Evolutionary conservation across 2,113 vertebrate species (phyloP), one percentile per base, ranked within the genome.

Genomic region (Albula glossodonta): DNA sequence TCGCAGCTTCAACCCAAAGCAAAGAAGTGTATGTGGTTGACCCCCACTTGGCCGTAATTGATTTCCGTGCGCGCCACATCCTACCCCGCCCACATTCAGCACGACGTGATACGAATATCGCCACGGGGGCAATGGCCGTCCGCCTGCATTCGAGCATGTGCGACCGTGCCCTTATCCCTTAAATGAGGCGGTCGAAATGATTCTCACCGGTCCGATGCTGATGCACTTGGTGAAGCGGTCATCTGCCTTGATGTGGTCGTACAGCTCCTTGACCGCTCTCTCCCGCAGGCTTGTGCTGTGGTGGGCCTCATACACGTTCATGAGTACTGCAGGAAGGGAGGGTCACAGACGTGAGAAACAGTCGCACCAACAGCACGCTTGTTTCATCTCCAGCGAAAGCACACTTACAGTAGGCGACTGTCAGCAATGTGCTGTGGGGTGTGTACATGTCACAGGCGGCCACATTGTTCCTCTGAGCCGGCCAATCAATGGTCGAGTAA

Each of bases 221-320:
- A 99, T 96, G 85, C 95, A 96, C 84, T 98, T 98, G 22, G 97
- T 97, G 94, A 99, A 99, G 81, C 93, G 92, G 89, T 99, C 98
- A 0, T 99, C 98, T 0, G 97, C 98, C 48, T 87, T 87, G 81
- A 99, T 96, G 92, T 99, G 98, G 51, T 98, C 94, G 0, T 97
- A 99, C 4, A 99, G 92, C 82, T 95, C 95, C 22, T 88, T 85
- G 19, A 96, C 0, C 0, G 97, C 97, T 86, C 86, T 87, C 49
- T 91, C 92, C 87, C 98, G 95, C 87, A 99, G 91, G 0, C 63
- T 51, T 3, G 88, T 51, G 84, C 94, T 97, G 89, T 99, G 97
- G 90, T 97, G 93, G 41, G 95, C 93, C 92, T 99, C 98, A 0
- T 99, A 99, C 78, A 97, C 0, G 2, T 99, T 98, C 87, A 98